phyloP scores from a whole-genome alignment of 2,797 vertebrate genomes.

The Lateolabrax maculatus region DNA sequence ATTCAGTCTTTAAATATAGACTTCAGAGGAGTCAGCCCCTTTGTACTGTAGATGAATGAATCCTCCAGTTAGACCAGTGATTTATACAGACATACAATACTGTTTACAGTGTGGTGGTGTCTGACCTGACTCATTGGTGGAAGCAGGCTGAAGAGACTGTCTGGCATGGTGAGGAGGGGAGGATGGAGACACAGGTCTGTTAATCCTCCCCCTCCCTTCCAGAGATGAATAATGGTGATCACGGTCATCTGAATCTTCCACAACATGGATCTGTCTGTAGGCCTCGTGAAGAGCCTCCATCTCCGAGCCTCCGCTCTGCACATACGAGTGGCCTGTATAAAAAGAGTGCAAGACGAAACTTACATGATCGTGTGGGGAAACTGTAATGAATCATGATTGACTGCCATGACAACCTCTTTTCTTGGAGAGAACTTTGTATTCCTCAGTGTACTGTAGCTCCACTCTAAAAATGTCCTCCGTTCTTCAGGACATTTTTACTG shows the following conservation, averaged over 20 bases:
- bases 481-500: too few species aligned
- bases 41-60: not conserved
- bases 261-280: constrained; percentile 86
- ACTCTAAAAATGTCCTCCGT: too few species aligned
- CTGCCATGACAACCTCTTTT: too few species aligned
- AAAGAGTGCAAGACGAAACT: not conserved
- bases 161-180: constrained; percentile 69
- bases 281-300: constrained; percentile 91
- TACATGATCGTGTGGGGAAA: not conserved
- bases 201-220: constrained; percentile 2
- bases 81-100: not conserved
- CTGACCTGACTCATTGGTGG: constrained; percentile 88
- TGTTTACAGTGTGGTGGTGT: not conserved
- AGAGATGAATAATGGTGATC: not conserved
- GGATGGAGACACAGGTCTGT: constrained; percentile 55
- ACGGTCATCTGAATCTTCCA: constrained; percentile 75
- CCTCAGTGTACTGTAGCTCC: too few species aligned
- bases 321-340: constrained; percentile 72
- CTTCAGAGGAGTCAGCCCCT: not conserved
- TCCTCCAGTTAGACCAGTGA: not conserved
- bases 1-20: not conserved
- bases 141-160: constrained; percentile 79
- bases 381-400: too few species aligned
- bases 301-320: constrained; percentile 89
- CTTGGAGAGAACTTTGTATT: too few species aligned